A percentile compares a stretch with the other conserved stretches of the same genome.
Evolutionary conservation across 2,113 vertebrate genomes (phyloP).

Genomic region (Pseudorasbora parva): DNA sequence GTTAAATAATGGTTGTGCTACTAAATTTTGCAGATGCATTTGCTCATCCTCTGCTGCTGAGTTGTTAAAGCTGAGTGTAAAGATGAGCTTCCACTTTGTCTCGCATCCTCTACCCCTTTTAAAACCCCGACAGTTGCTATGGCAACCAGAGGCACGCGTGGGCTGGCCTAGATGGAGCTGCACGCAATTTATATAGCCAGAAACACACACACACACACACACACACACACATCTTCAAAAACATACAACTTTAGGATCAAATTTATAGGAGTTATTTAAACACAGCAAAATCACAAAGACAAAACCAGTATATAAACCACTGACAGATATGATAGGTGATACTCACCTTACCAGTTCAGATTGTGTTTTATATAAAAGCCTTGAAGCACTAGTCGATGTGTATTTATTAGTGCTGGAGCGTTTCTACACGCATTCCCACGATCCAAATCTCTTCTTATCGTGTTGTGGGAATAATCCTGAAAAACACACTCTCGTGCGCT

Average conservation of each 20-base stretch:
- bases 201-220: constrained; percentile 22
- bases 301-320: not conserved
- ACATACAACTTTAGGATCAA: not conserved
- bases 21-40: not conserved
- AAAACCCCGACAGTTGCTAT: constrained; percentile 54
- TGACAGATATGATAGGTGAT: not conserved
- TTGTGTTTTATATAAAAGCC: not conserved
- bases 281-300: not conserved
- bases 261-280: not conserved
- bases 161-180: constrained; percentile 55
- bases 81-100: constrained; percentile 54
- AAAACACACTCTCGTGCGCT: not conserved
- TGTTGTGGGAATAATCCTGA: not conserved
- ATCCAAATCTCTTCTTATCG: not conserved
- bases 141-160: constrained; percentile 57
- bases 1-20: not conserved
- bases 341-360: constrained; percentile 1
- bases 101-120: constrained; percentile 44
- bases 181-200: constrained; percentile 48
- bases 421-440: not conserved
- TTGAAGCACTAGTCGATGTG: not conserved
- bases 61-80: constrained; percentile 28
- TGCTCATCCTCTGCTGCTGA: not conserved
- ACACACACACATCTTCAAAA: not conserved
- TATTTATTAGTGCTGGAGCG: not conserved